Evolutionary conservation across 1,140 invertebrate species (phyloP), one percentile per base, ranked within the genome.

Genomic region (Carposina sasakii): DNA sequence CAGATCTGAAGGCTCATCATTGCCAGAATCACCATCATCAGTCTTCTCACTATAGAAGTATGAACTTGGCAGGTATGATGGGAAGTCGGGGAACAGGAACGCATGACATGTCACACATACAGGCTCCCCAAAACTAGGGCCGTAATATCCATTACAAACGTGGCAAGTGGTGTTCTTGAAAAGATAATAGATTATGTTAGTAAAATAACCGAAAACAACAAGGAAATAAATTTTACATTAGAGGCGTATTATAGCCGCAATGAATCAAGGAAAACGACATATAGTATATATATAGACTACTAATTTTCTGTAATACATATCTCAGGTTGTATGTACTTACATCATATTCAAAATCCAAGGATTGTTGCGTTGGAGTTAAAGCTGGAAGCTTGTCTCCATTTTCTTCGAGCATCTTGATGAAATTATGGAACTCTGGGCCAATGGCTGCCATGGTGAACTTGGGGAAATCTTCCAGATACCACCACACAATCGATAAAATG

Each of bases 51-150:
- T 85, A 49, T 63, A 79, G 57, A 85, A 82, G 55, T 89, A 89
- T 39, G 90, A 88, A 39, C 87, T 86, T 55, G 88, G 87, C 26
- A 88, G 58, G 51, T 85, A 72, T 31, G 87, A 87, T 3, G 93
- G 89, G 60, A 95, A 92, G 73, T 93, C 90, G 5, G 93, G 92
- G 74, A 94, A 97, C 3, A 98, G 77, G 85, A 97, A 98, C 40
- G 93, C 88, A 81, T 98, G 96, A 68, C 96, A 98, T 1, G 94
- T 96, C 5, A 91, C 88, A 81, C 96, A 98, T n/a, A 97, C 89
- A 15, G 95, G 95, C 69, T 97, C 94, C 15, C 91, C 94, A 79
- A 95, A 97, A 81, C 91, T 95, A 1, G 94, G 93, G 1, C 95
- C 95, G 85, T 97, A 98, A 77, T 93, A 98, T 19, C 96, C 96